A percentile compares a stretch with the other conserved stretches of the same genome.
Conservation (phyloP, 2,888 invertebrate genomes). For the Erannis defoliaria region DNA sequence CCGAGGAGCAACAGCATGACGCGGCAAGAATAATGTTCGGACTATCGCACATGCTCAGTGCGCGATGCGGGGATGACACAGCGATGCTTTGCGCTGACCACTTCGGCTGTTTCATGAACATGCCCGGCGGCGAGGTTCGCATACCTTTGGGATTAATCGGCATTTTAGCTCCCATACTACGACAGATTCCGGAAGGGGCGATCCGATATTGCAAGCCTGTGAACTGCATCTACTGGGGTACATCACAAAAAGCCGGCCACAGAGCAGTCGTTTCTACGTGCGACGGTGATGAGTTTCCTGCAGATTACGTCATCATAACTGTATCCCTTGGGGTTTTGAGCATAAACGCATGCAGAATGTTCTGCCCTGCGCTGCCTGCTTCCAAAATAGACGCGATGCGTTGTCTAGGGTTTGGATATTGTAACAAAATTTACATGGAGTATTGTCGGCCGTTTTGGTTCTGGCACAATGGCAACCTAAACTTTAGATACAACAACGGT, state of each 20-base stretch:
- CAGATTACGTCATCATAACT: constrained; percentile 93
- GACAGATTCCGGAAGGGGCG: constrained; percentile 87
- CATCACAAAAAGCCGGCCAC: constrained; percentile 78
- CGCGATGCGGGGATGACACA: constrained; percentile 89
- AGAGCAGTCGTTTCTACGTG: constrained; percentile 87
- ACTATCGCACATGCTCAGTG: constrained; percentile 87
- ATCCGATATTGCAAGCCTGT: constrained; percentile 90
- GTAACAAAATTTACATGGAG: constrained; percentile 92
- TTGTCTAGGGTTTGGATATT: constrained; percentile 89
- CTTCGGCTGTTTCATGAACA: constrained; percentile 77
- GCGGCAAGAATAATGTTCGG: constrained; percentile 90
- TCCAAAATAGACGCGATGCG: constrained; percentile 90
- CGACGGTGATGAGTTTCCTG: constrained; percentile 89
- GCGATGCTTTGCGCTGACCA: constrained; percentile 75
- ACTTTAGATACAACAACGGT: constrained; percentile 87
- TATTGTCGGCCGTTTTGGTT: constrained; percentile 91
- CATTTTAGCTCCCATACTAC: constrained; percentile 88
- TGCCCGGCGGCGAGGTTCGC: constrained; percentile 87
- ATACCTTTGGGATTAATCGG: constrained; percentile 89
- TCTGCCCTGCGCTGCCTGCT: constrained; percentile 90
- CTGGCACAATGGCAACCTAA: constrained; percentile 89
- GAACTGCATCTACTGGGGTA: constrained; percentile 89
- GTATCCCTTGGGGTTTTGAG: constrained; percentile 92
- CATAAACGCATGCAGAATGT: constrained; percentile 87
- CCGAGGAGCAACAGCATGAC: constrained; percentile 89